phyloP scores from a whole-genome alignment of 2,113 vertebrate genomes.

The Pseudonaja textilis region DNA sequence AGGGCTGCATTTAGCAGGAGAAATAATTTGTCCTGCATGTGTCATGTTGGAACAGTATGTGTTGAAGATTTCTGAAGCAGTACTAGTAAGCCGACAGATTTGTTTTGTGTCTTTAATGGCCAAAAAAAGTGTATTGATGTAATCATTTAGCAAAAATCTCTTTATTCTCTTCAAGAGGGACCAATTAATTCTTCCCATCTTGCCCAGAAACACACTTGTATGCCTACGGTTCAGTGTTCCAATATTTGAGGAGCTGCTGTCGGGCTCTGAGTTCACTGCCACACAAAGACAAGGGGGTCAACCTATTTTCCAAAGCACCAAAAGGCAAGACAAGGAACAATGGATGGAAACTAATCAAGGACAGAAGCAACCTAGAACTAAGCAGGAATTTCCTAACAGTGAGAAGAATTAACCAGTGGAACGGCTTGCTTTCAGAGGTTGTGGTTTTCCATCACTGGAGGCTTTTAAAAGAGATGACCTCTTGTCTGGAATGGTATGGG shows the following conservation, averaged over 20 bases:
- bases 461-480: not conserved
- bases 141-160: not conserved
- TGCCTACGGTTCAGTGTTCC: not conserved
- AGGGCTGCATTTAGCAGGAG: slow-evolving; percentile 6
- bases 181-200: not conserved
- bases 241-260: not conserved
- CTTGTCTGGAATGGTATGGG: not conserved
- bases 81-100: not conserved
- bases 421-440: not conserved
- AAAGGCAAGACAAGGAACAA: not conserved
- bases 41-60: not conserved
- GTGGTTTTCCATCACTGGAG: not conserved
- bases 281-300: not conserved
- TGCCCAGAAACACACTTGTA: not conserved
- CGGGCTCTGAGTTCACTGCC: too few relatives aligned
- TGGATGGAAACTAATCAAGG: not conserved
- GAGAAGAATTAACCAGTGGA: not conserved
- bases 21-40: not conserved
- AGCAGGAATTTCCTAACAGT: not conserved
- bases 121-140: not conserved
- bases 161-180: not conserved
- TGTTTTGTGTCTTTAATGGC: not conserved
- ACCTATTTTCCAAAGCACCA: not conserved
- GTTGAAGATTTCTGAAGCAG: not conserved
- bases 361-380: not conserved